phyloP scores from a whole-genome alignment of 2,888 invertebrate species.

The Tenthredo mesomela region DNA sequence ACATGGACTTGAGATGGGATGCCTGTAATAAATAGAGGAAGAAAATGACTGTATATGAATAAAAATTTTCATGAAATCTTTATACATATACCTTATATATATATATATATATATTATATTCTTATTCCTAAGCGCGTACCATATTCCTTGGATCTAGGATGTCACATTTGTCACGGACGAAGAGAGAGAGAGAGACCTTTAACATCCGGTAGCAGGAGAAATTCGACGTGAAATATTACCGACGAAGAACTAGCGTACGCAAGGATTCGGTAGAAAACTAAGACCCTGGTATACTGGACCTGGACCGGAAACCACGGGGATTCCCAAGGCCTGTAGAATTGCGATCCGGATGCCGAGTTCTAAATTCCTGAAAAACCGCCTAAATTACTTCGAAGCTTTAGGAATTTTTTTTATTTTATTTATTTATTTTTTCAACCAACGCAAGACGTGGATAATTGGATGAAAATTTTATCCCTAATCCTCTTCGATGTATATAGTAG shows the following conservation, averaged over 20 bases:
- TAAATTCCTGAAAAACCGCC: background rate
- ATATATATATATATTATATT: background rate
- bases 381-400: slow-evolving; percentile 3
- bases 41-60: background rate
- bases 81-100: background rate
- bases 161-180: slow-evolving; percentile 21
- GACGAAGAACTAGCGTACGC: background rate
- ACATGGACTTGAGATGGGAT: background rate
- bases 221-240: slow-evolving; percentile 39
- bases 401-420: too few species aligned
- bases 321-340: background rate
- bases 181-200: background rate
- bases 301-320: slow-evolving; percentile 21
- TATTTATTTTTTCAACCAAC: background rate
- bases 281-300: background rate
- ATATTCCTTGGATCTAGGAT: slow-evolving; percentile 29
- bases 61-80: slow-evolving; percentile 32
- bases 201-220: slow-evolving; percentile 17
- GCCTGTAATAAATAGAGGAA: background rate
- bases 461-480: background rate
- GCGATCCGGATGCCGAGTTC: slow-evolving; percentile 1
- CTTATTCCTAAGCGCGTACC: background rate
- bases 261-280: background rate
- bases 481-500: background rate
- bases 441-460: background rate